phyloP scores from a whole-genome alignment of 2,797 vertebrate species.

The Anableps anableps region DNA sequence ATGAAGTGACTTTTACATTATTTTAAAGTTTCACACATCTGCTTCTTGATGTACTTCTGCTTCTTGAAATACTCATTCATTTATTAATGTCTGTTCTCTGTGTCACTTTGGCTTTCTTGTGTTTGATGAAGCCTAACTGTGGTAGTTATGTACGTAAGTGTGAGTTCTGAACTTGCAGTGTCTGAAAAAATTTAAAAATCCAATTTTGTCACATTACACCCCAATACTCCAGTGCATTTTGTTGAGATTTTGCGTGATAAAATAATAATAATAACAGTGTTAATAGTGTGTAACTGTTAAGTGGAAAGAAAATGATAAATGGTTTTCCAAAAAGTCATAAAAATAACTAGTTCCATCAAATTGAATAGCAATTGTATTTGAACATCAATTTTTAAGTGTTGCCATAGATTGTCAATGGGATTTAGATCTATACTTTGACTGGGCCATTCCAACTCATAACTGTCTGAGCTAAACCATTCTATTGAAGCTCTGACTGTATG shows the following conservation, averaged over 20 bases:
- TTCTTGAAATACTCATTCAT: background rate
- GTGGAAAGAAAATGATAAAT: background rate
- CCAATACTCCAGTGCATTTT: background rate
- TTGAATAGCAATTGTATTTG: background rate
- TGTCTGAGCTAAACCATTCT: too few relatives aligned
- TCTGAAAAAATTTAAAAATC: background rate
- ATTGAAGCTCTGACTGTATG: too few relatives aligned
- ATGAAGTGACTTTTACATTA: background rate
- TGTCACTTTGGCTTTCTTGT: background rate
- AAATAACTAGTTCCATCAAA: background rate
- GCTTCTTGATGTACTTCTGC: background rate
- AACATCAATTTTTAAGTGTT: background rate
- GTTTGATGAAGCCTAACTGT: background rate
- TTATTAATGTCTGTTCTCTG: background rate
- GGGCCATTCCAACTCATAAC: too few relatives aligned
- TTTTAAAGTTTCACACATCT: background rate
- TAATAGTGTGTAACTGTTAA: background rate
- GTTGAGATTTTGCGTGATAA: background rate
- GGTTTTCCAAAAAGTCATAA: background rate
- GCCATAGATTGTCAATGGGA: too few relatives aligned
- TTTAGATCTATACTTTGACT: too few relatives aligned
- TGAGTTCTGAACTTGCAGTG: background rate
- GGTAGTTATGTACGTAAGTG: background rate
- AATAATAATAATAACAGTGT: too few relatives aligned
- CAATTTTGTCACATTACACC: background rate